Conservation (phyloP, 1,140 invertebrate species). For the Dendroctonus ponderosae region DNA sequence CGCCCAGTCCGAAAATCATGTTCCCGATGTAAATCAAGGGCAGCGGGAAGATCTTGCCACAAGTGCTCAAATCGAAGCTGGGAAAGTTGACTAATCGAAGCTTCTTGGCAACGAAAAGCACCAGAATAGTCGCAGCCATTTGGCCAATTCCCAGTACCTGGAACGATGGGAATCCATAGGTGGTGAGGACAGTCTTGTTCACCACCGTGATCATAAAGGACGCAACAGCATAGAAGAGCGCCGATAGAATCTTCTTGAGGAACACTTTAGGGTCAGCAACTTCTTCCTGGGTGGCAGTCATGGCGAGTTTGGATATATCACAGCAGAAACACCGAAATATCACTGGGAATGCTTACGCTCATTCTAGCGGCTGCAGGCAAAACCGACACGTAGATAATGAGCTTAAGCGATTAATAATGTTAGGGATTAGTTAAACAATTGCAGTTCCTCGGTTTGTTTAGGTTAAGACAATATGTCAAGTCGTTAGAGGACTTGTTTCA, state of each 20-base stretch:
- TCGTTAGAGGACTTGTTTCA: too few species aligned
- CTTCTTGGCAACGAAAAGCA: slow-evolving; percentile 73
- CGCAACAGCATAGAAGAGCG: slow-evolving; percentile 81
- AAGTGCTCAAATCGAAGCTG: slow-evolving; percentile 62
- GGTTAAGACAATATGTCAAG: too few species aligned
- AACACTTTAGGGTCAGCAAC: slow-evolving; percentile 37
- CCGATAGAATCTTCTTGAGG: slow-evolving; percentile 59
- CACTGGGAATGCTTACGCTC: too few species aligned
- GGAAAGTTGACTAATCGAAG: slow-evolving; percentile 78
- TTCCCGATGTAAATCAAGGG: slow-evolving; percentile 94
- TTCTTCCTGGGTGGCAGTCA: slow-evolving; percentile 40
- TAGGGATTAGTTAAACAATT: too few species aligned
- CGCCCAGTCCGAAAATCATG: slow-evolving; percentile 94
- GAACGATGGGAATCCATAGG: slow-evolving; percentile 86
- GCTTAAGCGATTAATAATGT: too few species aligned
- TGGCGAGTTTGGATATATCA: neutral
- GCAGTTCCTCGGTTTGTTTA: too few species aligned
- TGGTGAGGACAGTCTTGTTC: slow-evolving; percentile 93
- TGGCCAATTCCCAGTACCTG: slow-evolving; percentile 89
- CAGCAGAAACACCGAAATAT: too few species aligned
- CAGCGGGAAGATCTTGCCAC: slow-evolving; percentile 85
- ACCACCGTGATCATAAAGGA: slow-evolving; percentile 95
- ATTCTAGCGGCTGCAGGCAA: too few species aligned
- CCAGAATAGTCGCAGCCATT: slow-evolving; percentile 84
- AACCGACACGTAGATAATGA: too few species aligned